These are phyloP conservation scores for Callipepla californica DNA, from an alignment of 2,113 vertebrate species.

Conservation along the genomic window DNA sequence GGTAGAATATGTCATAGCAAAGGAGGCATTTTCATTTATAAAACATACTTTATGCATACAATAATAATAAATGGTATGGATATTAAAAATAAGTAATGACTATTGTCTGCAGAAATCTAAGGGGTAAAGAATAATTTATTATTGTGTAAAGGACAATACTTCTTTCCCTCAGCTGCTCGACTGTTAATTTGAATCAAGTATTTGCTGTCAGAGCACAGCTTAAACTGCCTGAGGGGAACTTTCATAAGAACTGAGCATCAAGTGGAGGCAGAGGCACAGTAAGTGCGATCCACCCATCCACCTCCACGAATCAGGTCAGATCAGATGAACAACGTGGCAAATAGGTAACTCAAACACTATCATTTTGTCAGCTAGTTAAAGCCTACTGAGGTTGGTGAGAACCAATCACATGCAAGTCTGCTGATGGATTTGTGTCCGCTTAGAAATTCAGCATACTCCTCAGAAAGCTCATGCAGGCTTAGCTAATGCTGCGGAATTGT, in stretches of 20 bases:
- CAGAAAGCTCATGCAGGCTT: neutral
- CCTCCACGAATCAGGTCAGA: neutral
- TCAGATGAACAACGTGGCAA: neutral
- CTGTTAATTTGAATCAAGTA: neutral
- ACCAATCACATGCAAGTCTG: neutral
- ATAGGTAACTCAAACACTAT: neutral
- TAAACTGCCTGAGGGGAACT: neutral
- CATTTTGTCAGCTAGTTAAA: neutral
- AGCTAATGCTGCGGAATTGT: neutral
- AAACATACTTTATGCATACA: neutral
- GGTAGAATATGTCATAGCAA: neutral
- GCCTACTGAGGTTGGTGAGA: neutral
- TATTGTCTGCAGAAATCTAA: neutral
- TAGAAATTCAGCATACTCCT: neutral
- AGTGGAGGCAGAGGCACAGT: neutral
- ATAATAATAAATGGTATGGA: neutral
- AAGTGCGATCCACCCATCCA: neutral
- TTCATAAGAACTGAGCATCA: constrained; percentile 3
- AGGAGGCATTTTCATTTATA: neutral
- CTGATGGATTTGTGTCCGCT: neutral
- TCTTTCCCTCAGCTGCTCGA: neutral
- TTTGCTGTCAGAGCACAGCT: neutral
- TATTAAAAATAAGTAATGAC: neutral
- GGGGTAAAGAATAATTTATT: neutral
- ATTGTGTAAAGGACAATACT: neutral